Conservation (phyloP, 2,113 vertebrate genomes). For the Hystrix brachyura region DNA sequence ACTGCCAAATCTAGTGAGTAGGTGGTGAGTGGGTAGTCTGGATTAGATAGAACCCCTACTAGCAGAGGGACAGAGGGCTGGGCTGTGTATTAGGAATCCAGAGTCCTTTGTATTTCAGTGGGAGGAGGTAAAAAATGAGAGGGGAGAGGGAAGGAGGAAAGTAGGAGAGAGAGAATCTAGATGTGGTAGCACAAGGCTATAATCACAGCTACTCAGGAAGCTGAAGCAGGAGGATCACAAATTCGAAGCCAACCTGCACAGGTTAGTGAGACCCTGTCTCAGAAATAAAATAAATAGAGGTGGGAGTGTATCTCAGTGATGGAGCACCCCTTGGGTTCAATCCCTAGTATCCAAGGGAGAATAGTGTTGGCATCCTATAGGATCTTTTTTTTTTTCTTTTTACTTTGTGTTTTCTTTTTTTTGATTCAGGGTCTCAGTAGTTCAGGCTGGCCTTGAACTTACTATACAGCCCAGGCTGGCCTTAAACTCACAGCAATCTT, state of each 20-base stretch:
- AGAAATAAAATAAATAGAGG: background rate
- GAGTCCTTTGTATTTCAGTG: background rate
- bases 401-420: background rate
- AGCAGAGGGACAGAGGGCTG: background rate
- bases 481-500: background rate
- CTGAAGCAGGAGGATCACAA: background rate
- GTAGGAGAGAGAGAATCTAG: background rate
- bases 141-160: background rate
- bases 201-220: background rate
- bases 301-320: background rate
- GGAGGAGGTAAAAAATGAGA: background rate
- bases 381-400: background rate
- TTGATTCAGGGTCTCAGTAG: background rate
- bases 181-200: background rate
- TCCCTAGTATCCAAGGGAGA: background rate
- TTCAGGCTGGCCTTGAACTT: background rate
- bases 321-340: background rate
- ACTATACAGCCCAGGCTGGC: background rate
- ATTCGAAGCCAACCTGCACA: background rate
- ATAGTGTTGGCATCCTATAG: background rate
- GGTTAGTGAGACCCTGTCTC: background rate
- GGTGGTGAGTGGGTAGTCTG: background rate
- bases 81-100: background rate
- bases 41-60: background rate
- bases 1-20: constrained; percentile 9